These are phyloP conservation scores for Tinea semifulvella DNA, from an alignment of 2,888 invertebrate species.

Conservation along the genomic window DNA sequence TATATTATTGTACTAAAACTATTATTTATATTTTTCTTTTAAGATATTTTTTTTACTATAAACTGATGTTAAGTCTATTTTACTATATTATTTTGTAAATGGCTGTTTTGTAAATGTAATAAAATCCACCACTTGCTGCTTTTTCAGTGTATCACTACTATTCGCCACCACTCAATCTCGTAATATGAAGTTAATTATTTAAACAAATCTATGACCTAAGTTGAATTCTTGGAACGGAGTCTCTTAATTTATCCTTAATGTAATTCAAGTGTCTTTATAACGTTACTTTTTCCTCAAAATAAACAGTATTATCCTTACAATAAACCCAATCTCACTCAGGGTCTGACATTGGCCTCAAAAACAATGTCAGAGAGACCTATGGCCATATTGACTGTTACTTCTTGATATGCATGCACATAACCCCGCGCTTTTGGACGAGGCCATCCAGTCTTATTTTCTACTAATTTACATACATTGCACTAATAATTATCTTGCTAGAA, in stretches of 20 bases:
- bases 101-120: no score
- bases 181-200: no score
- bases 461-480: not conserved
- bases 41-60: no score
- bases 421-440: slow-evolving; percentile 5
- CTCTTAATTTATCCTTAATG: no score
- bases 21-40: no score
- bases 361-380: slow-evolving; percentile 10
- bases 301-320: slow-evolving; percentile 4
- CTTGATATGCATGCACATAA: not conserved
- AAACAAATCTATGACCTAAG: no score
- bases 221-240: not conserved
- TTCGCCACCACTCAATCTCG: no score
- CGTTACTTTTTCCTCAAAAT: not conserved
- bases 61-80: no score
- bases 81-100: no score
- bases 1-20: no score
- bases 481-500: not conserved
- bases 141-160: no score
- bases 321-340: not conserved
- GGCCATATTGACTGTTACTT: not conserved
- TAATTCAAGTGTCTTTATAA: not conserved
- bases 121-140: no score
- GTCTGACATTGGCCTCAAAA: slow-evolving; percentile 5
- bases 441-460: slow-evolving; percentile 3